Percentiles rank a stretch among this genome's conserved stretches.
Evolutionary conservation across 2,797 vertebrate species (phyloP).

Genomic region (Sternarchorhynchus goeldii): DNA sequence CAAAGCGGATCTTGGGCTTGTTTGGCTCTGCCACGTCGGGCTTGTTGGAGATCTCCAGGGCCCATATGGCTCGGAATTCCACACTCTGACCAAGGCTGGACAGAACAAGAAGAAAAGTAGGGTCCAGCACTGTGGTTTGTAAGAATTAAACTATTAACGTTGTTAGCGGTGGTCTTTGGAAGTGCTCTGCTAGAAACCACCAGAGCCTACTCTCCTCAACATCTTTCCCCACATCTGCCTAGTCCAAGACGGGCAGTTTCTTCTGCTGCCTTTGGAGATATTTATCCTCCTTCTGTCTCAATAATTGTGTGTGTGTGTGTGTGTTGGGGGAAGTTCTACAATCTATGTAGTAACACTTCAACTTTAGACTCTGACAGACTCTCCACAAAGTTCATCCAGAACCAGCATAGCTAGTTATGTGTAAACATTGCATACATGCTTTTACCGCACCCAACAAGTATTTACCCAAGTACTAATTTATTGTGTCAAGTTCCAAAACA

Average conservation of each 20-base stretch:
- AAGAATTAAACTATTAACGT: background rate
- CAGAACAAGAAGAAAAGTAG: background rate
- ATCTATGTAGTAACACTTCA: background rate
- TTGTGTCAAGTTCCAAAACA: conserved; percentile 2
- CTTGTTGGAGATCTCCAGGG: conserved; percentile 94
- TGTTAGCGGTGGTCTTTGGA: background rate
- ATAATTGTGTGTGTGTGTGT: no score
- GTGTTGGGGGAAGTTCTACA: background rate
- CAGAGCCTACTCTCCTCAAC: no score
- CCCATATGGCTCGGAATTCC: conserved; percentile 89
- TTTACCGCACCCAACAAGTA: background rate
- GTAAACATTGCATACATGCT: background rate
- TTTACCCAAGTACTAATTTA: background rate
- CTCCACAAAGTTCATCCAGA: background rate
- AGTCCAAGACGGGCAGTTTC: no score
- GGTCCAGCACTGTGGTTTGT: background rate
- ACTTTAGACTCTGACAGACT: background rate
- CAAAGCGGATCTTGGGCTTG: conserved; percentile 93
- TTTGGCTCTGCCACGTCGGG: conserved; percentile 84
- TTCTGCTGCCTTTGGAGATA: background rate
- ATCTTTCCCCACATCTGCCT: no score
- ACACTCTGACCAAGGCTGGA: conserved; percentile 90
- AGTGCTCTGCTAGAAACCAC: no score
- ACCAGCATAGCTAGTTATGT: background rate
- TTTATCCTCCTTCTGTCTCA: background rate